phyloP scores from a whole-genome alignment of 1,140 invertebrate genomes.

The Tetramorium parvispinum region DNA sequence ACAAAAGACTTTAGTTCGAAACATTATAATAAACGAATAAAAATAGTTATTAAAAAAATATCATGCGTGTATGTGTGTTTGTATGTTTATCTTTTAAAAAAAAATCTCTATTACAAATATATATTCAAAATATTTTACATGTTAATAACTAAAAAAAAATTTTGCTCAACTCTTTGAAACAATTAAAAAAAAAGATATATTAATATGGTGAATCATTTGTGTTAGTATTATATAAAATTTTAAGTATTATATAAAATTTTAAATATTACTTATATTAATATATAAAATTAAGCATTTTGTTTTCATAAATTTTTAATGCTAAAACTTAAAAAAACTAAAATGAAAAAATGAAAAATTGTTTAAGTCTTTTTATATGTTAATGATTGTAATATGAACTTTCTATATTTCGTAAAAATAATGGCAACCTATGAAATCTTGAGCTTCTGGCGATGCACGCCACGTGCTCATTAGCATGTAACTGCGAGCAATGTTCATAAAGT shows the following conservation, averaged over 20 bases:
- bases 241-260: neutral
- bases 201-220: neutral
- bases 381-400: neutral
- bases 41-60: too few relatives aligned
- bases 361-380: too few relatives aligned
- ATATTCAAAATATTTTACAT: too few relatives aligned
- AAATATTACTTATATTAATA: neutral
- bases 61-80: too few relatives aligned
- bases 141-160: too few relatives aligned
- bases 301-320: neutral
- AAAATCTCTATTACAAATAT: too few relatives aligned
- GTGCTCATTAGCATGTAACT: conserved; percentile 57
- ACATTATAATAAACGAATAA: neutral
- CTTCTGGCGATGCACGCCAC: conserved; percentile 2
- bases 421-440: conserved; percentile 1
- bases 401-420: neutral
- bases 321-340: too few relatives aligned
- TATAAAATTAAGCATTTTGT: neutral
- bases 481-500: conserved; percentile 69
- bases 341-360: too few relatives aligned
- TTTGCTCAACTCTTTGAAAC: too few relatives aligned
- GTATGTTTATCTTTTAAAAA: too few relatives aligned
- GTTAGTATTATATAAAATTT: neutral
- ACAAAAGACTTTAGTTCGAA: neutral
- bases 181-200: neutral